Percentiles rank a stretch among this genome's conserved stretches.
These are phyloP conservation scores for Typhlichthys eigenmanni DNA, from an alignment of 2,797 vertebrate genomes.

Conservation along the genomic window DNA sequence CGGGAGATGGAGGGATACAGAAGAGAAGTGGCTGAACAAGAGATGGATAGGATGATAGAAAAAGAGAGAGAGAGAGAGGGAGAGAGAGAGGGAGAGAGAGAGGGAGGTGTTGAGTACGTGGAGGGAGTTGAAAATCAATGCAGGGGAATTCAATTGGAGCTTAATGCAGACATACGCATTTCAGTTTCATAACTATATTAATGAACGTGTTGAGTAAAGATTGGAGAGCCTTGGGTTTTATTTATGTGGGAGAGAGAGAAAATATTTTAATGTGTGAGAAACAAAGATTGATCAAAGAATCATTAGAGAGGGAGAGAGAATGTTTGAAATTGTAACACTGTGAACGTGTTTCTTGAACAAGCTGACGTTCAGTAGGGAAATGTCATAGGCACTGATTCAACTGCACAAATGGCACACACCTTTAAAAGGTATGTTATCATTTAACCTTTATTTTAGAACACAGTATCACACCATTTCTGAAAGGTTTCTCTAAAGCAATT, in stretches of 20 bases:
- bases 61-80: constrained; percentile 1
- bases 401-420: too few species aligned
- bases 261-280: not conserved
- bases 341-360: constrained; percentile 10
- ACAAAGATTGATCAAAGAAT: not conserved
- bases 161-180: constrained; percentile 25
- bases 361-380: too few species aligned
- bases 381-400: too few species aligned
- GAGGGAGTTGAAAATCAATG: constrained; percentile 37
- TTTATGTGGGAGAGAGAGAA: constrained; percentile 36
- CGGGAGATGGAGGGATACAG: constrained; percentile 8
- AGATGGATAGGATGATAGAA: constrained; percentile 2
- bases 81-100: not conserved
- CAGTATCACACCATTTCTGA: too few species aligned
- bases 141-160: constrained; percentile 40
- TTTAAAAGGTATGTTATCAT: too few species aligned
- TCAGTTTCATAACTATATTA: constrained; percentile 38
- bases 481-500: too few species aligned
- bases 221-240: constrained; percentile 35
- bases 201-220: constrained; percentile 43
- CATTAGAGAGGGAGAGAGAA: not conserved
- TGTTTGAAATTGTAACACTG: not conserved
- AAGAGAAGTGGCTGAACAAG: constrained; percentile 5
- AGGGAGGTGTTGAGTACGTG: not conserved
- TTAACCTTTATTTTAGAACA: too few species aligned